phyloP scores from a whole-genome alignment of 2,113 vertebrate genomes.

The Gymnocephalus cernua region DNA sequence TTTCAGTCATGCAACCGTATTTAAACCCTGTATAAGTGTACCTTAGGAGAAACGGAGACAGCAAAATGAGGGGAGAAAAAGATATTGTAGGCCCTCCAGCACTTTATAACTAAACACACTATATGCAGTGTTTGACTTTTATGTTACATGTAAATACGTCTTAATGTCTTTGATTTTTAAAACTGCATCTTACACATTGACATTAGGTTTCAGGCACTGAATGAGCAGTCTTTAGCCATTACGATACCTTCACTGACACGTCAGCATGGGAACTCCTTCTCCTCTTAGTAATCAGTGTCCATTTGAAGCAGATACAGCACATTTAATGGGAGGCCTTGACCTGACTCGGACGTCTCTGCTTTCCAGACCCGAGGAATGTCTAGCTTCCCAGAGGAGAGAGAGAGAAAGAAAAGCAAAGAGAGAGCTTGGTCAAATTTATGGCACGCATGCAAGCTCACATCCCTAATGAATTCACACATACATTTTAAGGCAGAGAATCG shows the following conservation, averaged over 20 bases:
- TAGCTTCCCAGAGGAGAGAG: conserved; percentile 27
- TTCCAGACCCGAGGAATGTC: conserved; percentile 62
- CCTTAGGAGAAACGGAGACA: conserved; percentile 10
- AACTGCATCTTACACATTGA: background rate
- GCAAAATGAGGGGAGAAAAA: background rate
- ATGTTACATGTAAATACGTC: background rate
- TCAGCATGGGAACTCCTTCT: conserved; percentile 20
- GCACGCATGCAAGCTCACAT: background rate
- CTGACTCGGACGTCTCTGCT: conserved; percentile 51
- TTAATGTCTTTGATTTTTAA: background rate
- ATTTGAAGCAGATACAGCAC: conserved; percentile 63
- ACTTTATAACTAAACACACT: conserved; percentile 12
- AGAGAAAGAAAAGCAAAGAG: background rate
- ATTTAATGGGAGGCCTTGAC: conserved; percentile 63
- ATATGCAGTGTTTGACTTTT: background rate
- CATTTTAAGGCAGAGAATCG: conserved; percentile 1
- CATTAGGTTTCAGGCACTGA: background rate
- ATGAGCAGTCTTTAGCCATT: conserved; percentile 25
- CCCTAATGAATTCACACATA: background rate
- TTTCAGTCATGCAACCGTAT: conserved; percentile 9
- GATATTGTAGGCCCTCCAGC: background rate
- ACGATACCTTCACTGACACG: conserved; percentile 4
- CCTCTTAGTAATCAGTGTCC: conserved; percentile 40
- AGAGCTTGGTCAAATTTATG: background rate
- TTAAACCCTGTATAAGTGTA: background rate